Evolutionary conservation across 2,888 invertebrate genomes (phyloP).

Genomic region (Plagiodera versicolora): DNA sequence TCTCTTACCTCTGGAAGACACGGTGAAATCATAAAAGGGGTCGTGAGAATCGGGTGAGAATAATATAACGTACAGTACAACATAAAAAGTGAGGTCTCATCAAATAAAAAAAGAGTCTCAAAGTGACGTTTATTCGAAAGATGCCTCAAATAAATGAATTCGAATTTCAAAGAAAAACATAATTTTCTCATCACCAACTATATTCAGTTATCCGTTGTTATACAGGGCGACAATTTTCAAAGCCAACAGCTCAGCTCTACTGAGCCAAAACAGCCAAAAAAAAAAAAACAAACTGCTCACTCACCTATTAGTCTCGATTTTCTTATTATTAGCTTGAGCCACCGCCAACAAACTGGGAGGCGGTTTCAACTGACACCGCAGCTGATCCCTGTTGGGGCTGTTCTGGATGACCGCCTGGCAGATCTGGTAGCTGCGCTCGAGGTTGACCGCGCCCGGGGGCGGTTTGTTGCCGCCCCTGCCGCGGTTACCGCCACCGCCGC

Average conservation of each 20-base stretch:
- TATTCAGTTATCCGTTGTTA: too few relatives aligned
- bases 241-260: too few relatives aligned
- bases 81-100: too few relatives aligned
- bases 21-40: background rate
- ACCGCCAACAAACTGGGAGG: conserved; percentile 75
- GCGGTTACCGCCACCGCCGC: conserved; percentile 44
- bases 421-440: conserved; percentile 94
- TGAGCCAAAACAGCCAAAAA: too few relatives aligned
- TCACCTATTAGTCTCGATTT: conserved; percentile 38
- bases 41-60: background rate
- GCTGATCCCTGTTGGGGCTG: conserved; percentile 86
- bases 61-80: background rate
- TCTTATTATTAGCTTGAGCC: conserved; percentile 45
- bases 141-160: too few relatives aligned
- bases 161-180: too few relatives aligned
- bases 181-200: too few relatives aligned
- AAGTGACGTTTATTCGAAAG: too few relatives aligned
- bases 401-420: conserved; percentile 92
- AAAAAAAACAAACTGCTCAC: conserved; percentile 1
- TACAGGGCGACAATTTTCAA: too few relatives aligned
- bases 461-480: conserved; percentile 68
- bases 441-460: conserved; percentile 87
- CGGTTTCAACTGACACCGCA: conserved; percentile 82
- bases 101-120: too few relatives aligned
- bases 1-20: conserved; percentile 3